Conservation (phyloP, 2,113 vertebrate genomes). For the Rhinopithecus roxellana region DNA sequence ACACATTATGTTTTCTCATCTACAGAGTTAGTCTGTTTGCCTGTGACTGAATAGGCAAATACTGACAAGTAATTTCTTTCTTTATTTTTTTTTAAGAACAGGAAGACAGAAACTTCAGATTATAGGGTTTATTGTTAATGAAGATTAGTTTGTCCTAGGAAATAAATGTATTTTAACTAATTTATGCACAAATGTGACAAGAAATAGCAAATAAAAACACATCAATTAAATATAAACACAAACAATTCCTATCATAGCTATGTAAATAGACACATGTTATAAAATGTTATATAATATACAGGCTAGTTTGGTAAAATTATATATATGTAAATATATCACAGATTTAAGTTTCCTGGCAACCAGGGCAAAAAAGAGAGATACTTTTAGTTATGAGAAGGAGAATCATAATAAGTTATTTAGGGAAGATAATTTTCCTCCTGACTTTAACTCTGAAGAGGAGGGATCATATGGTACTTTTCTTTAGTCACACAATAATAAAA, state of each 20-base stretch:
- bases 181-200: neutral
- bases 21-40: neutral
- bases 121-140: neutral
- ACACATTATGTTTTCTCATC: neutral
- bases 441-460: neutral
- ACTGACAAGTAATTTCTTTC: neutral
- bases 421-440: neutral
- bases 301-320: neutral
- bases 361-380: neutral
- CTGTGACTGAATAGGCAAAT: neutral
- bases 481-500: neutral
- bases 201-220: neutral
- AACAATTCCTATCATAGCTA: neutral
- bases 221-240: neutral
- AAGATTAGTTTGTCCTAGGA: neutral
- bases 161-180: neutral
- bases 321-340: neutral
- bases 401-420: neutral
- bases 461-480: neutral
- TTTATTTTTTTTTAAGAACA: neutral
- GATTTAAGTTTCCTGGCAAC: constrained; percentile 18
- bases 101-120: neutral
- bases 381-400: neutral
- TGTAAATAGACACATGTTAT: neutral
- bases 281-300: neutral